Evolutionary conservation across 2,797 vertebrate species (phyloP), one percentile per base, ranked within the genome.

Genomic region (Eulemur coronatus): DNA sequence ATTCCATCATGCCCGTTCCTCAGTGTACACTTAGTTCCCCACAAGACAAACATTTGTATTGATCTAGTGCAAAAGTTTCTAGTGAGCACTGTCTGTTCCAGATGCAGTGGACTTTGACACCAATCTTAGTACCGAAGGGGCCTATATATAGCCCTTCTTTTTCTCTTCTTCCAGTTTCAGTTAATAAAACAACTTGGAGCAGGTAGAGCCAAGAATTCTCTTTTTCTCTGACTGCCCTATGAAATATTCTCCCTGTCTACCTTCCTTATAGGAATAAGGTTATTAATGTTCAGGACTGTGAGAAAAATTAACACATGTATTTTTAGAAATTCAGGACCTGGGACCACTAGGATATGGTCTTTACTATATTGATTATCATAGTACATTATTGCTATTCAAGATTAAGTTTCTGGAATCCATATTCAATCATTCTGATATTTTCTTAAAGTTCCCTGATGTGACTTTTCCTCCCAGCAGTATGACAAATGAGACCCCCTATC

Each of bases 261-360:
- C 12, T 1, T 26, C 35, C 28, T 18, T 26, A 46, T 22, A 69
- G 35, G 26, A 4, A n/a, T 11, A 65, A 96, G 35, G 2, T 69
- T 89, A 46, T 11, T 52, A 18, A 35, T 72, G 15, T 41, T 65
- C 28, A 84, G 7, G 8, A 65, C 7, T 70, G 6, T 84, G 30
- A 82, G 28, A 70, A 81, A 86, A 75, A 73, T 43, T 24, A 75
- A 22, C 13, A 61, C 48, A 28, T 1, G 6, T 4, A 46, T 80
- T 84, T 96, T n/a, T 84, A 65, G 15, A 95, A 78, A 84, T 91
- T 13, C 13, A 95, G 7, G 50, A 24, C 8, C 38, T 43, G 18
- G 18, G 6, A 18, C 43, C 17, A 75, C 30, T 79, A 69, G 35
- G 30, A 69, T 10, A 43, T 26, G 10, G 14, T 35, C 4, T 91